Base-by-base conservation (phyloP, 2,888 invertebrate genomes). In the Zeuzera pyrina region DNA sequence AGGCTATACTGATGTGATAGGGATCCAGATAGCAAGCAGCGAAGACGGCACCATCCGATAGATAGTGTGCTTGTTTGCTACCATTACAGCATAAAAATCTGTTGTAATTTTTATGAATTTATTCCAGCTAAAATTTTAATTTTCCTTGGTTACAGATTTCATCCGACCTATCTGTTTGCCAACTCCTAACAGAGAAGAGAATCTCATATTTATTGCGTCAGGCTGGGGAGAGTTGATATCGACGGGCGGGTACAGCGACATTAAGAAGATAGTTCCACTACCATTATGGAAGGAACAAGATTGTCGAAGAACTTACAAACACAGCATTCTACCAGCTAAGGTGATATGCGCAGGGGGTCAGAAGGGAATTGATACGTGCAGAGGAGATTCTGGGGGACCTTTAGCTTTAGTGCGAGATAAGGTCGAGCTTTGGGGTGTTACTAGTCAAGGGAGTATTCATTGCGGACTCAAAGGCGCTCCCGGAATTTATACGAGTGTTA, bases 381-480 rank as follows among this genome's bases (percentile, higher is more conserved):
- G 54, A 2, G 73, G 73, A 0, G 74, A 73, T 33, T 71, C 72
- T 0, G 73, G 73, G 0, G 72, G 73, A 0, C 74, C 73, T 2
- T 31, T 73, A 0, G 50, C 58, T 2, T 54, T 54, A 43, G 24
- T 48, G 6, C 49, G 44, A 8, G 39, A 46, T 0, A 48, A 32
- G 2, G 47, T 43, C 0, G 66, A 69, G 19, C 27, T 73, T 0
- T 58, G 59, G 47, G 73, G 73, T 0, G 53, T 73, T 0, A 66
- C 60, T 2, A 68, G 65, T 33, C 45, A 53, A 0, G 73, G 74
- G 0, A 55, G 49, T 3, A 36, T 39, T 0, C 42, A 36, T 1
- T 73, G 74, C 10, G 72, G 72, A 1, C 51, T 52, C 0, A 41
- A 49, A 12, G 56, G 56, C 0, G 50, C 45, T 0, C 74, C 74